These are phyloP conservation scores for Cliona cf. orientalis DNA, from an alignment of 37 sponge, comb jelly and placozoan genomes.

Conservation along the genomic window DNA sequence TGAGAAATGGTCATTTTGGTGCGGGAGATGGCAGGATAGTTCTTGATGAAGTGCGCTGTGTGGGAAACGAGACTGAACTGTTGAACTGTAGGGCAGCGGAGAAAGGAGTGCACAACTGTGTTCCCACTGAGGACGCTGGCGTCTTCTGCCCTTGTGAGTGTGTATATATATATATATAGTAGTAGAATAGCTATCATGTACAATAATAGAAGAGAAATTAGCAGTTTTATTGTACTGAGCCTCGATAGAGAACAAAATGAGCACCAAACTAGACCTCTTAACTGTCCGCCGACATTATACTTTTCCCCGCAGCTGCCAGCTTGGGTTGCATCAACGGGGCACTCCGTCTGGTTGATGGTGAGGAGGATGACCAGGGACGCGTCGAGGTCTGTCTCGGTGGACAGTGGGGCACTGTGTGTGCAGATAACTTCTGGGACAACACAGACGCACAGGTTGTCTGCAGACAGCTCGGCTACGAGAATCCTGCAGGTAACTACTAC, in stretches of 20 bases:
- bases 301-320: slow-evolving; percentile 1
- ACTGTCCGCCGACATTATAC: not conserved
- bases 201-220: no score
- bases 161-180: not conserved
- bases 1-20: not conserved
- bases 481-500: not conserved
- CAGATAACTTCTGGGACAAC: not conserved
- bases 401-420: slow-evolving; percentile 19
- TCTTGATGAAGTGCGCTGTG: slow-evolving; percentile 14
- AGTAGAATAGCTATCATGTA: not conserved
- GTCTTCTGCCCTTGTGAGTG: slow-evolving; percentile 37
- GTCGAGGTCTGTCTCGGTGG: slow-evolving; percentile 38
- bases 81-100: not conserved
- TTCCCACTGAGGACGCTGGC: slow-evolving; percentile 12
- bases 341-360: slow-evolving; percentile 7
- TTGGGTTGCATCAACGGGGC: slow-evolving; percentile 2
- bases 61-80: not conserved
- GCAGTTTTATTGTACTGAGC: no score
- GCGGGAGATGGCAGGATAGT: slow-evolving; percentile 1
- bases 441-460: slow-evolving; percentile 25
- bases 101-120: slow-evolving; percentile 24
- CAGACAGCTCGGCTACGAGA: slow-evolving; percentile 9
- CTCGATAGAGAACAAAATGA: no score
- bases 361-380: slow-evolving; percentile 5
- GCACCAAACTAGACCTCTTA: not conserved